These are phyloP conservation scores for Phymastichus coffea DNA, from an alignment of 1,140 invertebrate genomes.

Conservation along the genomic window DNA sequence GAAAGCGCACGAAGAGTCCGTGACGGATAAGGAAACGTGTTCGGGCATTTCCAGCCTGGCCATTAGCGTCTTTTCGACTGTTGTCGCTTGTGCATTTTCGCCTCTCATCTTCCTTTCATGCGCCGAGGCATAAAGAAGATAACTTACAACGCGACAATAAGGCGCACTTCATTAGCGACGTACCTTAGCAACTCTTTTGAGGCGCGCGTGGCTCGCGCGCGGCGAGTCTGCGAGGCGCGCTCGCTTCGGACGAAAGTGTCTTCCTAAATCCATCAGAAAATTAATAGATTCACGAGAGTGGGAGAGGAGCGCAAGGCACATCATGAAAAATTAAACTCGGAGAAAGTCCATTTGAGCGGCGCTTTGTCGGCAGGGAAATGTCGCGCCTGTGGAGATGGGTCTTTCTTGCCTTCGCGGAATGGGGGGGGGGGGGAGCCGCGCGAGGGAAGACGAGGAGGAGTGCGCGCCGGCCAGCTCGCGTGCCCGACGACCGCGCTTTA, in stretches of 20 bases:
- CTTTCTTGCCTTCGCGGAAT: not conserved
- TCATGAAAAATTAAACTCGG: not conserved
- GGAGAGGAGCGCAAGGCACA: not conserved
- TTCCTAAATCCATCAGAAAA: no score
- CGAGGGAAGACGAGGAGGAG: not conserved
- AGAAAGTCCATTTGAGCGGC: not conserved
- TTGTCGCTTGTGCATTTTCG: conserved; percentile 22
- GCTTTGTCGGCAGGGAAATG: not conserved
- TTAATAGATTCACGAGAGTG: no score
- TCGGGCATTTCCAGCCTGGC: conserved; percentile 38
- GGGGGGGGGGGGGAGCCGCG: not conserved
- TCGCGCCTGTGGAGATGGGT: conserved; percentile 1
- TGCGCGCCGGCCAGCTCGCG: conserved; percentile 37
- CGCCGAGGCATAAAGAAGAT: conserved; percentile 19
- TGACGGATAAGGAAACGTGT: conserved; percentile 51
- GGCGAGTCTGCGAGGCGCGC: no score
- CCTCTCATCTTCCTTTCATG: conserved; percentile 18
- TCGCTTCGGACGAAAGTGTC: no score
- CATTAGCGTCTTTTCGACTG: conserved; percentile 40
- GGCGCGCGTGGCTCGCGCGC: no score
- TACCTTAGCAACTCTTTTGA: no score
- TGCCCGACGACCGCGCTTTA: conserved; percentile 46
- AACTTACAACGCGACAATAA: conserved; percentile 15
- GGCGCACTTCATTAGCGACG: no score
- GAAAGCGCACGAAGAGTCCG: conserved; percentile 43